These are phyloP conservation scores for Chondrilla cf. caribensis DNA, from an alignment of 37 sponge, comb jelly and placozoan species.

Conservation along the genomic window DNA sequence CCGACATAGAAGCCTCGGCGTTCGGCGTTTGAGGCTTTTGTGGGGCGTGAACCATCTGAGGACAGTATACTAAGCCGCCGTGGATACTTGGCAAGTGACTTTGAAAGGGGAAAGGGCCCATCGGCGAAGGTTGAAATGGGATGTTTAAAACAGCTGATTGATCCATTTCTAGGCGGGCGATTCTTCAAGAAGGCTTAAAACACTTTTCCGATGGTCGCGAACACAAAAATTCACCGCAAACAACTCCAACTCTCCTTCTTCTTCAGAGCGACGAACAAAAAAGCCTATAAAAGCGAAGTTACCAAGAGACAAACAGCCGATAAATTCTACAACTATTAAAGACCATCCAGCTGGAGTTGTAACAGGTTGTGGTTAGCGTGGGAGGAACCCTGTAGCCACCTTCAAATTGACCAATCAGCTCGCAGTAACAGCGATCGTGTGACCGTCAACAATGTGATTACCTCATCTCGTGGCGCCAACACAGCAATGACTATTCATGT, in stretches of 20 bases:
- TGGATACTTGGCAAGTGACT: not conserved
- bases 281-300: not conserved
- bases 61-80: constrained; percentile 13
- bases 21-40: constrained; percentile 4
- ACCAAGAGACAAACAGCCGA: not conserved
- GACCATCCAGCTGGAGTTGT: constrained; percentile 19
- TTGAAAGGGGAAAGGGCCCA: constrained; percentile 22
- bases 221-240: not conserved
- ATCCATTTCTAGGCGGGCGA: constrained; percentile 1
- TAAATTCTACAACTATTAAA: not conserved
- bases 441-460: constrained; percentile 1
- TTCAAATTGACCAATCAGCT: constrained; percentile 16
- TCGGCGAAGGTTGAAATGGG: constrained; percentile 14
- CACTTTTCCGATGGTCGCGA: not conserved
- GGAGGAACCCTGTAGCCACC: constrained; percentile 11
- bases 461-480: constrained; percentile 27
- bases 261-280: not conserved
- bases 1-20: not conserved
- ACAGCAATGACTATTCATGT: not conserved
- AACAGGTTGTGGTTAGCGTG: constrained; percentile 25
- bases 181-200: not conserved
- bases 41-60: constrained; percentile 1
- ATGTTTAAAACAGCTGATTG: constrained; percentile 29
- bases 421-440: constrained; percentile 4
- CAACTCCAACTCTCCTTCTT: not conserved